phyloP scores from a whole-genome alignment of 92 coral and sea anemone species.

The Zoanthus sociatus region DNA sequence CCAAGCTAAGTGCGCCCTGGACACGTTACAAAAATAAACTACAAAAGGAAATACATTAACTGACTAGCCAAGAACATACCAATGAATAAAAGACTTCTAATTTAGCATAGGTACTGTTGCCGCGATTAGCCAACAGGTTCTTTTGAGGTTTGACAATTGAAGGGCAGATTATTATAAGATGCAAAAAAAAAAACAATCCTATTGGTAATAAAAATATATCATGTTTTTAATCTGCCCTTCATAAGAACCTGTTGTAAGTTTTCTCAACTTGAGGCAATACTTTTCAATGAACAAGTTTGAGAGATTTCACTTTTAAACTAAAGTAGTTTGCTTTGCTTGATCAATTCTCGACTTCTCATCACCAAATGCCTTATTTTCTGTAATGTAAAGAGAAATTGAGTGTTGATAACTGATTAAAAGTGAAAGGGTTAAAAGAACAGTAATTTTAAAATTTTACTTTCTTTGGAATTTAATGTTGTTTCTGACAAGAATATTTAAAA shows the following conservation, averaged over 20 bases:
- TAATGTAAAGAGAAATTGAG: not conserved
- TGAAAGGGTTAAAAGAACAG: constrained; percentile 3
- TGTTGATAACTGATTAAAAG: not conserved
- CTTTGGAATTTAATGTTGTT: not conserved
- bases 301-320: not conserved
- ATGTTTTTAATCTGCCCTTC: too few relatives aligned
- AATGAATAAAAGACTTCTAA: not conserved
- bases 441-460: not conserved
- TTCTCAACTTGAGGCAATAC: constrained; percentile 7
- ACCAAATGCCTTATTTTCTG: too few relatives aligned
- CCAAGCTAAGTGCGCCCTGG: too few relatives aligned
- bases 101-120: too few relatives aligned
- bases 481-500: not conserved
- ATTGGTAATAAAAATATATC: too few relatives aligned
- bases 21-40: too few relatives aligned
- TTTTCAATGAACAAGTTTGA: constrained; percentile 6
- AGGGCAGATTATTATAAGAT: too few relatives aligned
- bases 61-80: not conserved
- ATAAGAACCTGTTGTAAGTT: not conserved
- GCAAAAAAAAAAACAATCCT: too few relatives aligned
- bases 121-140: too few relatives aligned
- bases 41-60: too few relatives aligned
- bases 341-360: too few relatives aligned
- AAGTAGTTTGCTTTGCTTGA: not conserved
- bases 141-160: too few relatives aligned